Percentiles rank a stretch among this genome's conserved stretches.
Evolutionary conservation across 37 sponge, comb jelly and placozoan genomes (phyloP).

Genomic region (Aphrocallistes beatrix): DNA sequence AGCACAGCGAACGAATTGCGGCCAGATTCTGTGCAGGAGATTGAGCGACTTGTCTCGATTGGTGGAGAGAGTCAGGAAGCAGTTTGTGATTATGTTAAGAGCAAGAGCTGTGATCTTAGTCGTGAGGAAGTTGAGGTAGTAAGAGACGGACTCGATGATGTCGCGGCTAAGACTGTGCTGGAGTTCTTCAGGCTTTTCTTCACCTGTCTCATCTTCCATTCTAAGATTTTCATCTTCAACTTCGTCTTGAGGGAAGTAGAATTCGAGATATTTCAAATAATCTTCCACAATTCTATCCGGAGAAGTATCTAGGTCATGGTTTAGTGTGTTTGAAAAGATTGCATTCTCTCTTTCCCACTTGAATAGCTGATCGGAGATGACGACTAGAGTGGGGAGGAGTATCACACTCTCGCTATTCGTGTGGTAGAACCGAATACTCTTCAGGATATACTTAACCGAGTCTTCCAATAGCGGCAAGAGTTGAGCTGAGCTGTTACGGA

Average conservation of each 20-base stretch:
- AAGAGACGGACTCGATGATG: not conserved
- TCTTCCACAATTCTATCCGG: not conserved
- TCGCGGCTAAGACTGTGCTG: not conserved
- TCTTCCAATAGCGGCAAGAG: not conserved
- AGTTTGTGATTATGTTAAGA: not conserved
- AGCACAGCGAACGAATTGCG: not conserved
- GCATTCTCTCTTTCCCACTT: not conserved
- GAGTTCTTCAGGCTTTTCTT: not conserved
- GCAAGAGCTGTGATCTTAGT: not conserved
- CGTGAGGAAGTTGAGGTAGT: not conserved
- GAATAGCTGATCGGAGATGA: not conserved
- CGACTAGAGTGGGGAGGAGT: not conserved
- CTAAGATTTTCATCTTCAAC: not conserved
- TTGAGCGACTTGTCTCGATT: not conserved
- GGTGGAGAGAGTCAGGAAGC: not conserved
- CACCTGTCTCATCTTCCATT: not conserved
- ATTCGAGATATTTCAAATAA: not conserved
- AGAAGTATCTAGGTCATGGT: not conserved
- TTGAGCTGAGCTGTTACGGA: not conserved
- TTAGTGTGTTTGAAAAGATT: not conserved
- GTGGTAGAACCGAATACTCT: not conserved
- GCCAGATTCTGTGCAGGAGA: not conserved
- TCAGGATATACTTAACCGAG: not conserved
- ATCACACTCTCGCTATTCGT: not conserved
- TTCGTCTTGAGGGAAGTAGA: not conserved